Evolutionary conservation across 2,797 vertebrate species (phyloP).

Genomic region (Macroramphosus scolopax): DNA sequence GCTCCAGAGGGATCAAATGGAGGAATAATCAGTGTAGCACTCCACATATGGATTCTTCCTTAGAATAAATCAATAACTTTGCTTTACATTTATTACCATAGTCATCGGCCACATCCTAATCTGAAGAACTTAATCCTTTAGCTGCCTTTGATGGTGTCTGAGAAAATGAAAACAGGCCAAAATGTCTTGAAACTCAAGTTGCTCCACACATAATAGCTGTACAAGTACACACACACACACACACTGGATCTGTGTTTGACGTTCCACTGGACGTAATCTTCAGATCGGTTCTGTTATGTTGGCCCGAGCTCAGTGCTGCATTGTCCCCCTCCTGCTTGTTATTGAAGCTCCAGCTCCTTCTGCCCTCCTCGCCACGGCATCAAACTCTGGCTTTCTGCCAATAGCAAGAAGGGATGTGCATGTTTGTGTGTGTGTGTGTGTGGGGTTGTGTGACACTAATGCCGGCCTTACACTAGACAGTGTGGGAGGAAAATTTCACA

Average conservation of each 20-base stretch:
- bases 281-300: conserved; percentile 37
- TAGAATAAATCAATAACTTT: no score
- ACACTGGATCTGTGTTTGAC: conserved; percentile 40
- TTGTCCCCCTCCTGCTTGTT: conserved; percentile 28
- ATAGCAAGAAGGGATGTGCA: conserved; percentile 7
- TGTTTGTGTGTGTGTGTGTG: no score
- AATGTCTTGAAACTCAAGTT: no score
- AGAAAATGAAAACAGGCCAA: no score
- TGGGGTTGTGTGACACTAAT: conserved; percentile 11
- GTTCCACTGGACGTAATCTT: conserved; percentile 49
- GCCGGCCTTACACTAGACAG: conserved; percentile 1
- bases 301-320: conserved; percentile 36
- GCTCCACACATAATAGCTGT: no score
- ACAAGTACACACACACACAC: background rate
- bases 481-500: conserved; percentile 1
- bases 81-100: no score
- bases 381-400: conserved; percentile 30
- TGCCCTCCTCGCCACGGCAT: conserved; percentile 15
- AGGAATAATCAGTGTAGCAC: background rate
- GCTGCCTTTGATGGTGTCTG: no score
- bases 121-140: no score
- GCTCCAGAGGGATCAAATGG: background rate
- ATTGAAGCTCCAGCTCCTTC: conserved; percentile 23
- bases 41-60: background rate
- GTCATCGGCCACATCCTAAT: no score